Conservation (phyloP, 2,888 invertebrate species). For the Caenorhabditis sp. region DNA sequence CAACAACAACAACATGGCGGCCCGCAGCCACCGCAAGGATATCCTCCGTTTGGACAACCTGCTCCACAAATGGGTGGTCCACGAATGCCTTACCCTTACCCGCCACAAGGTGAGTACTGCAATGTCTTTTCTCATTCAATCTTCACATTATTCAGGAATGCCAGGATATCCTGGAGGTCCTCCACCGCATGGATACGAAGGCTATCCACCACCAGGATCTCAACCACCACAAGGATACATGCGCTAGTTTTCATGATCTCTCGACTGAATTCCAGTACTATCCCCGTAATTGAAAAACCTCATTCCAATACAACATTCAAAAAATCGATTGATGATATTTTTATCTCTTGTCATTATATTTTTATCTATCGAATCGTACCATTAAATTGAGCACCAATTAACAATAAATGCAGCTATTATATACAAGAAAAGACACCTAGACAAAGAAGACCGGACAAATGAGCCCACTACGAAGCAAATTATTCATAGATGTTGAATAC, state of each 20-base stretch:
- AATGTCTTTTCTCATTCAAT: too few species aligned
- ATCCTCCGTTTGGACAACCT: constrained; percentile 65
- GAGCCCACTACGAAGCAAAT: constrained; percentile 21
- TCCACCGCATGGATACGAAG: constrained; percentile 56
- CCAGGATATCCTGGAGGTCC: constrained; percentile 46
- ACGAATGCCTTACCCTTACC: constrained; percentile 53
- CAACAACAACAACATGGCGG: constrained; percentile 41
- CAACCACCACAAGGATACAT: constrained; percentile 57
- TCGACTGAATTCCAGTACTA: not conserved
- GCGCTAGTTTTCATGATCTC: constrained; percentile 36
- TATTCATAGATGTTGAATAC: constrained; percentile 31
- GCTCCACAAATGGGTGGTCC: constrained; percentile 64
- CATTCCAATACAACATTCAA: constrained; percentile 22
- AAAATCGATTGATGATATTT: not conserved
- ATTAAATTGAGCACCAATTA: constrained; percentile 44
- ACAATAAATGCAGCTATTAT: constrained; percentile 55
- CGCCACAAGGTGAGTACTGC: constrained; percentile 43
- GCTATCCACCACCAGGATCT: constrained; percentile 38
- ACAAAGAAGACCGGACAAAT: constrained; percentile 24
- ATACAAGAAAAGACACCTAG: constrained; percentile 50
- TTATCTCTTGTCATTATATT: constrained; percentile 1
- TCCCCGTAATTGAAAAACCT: constrained; percentile 3
- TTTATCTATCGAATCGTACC: constrained; percentile 11
- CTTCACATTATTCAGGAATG: constrained; percentile 24
- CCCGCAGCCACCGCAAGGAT: constrained; percentile 42